Base-by-base conservation (phyloP, 2,113 vertebrate species). In the Fulmarus glacialis region DNA sequence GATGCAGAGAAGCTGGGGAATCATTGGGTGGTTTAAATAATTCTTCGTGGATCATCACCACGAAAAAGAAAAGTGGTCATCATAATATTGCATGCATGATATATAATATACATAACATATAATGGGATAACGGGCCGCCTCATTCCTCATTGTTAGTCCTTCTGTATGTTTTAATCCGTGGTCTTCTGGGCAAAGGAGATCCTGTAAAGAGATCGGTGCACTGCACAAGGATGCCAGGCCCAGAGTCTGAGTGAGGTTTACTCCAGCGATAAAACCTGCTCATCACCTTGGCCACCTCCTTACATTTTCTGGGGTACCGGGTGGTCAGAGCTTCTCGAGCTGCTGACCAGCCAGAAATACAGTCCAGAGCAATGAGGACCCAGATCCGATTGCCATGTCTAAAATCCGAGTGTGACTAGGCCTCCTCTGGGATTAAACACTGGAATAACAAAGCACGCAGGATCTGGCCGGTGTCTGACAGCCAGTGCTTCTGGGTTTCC, bases 401-500 rank as follows among this genome's bases (percentile, higher is more conserved):
- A 67, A 91, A 95, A 89, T 67, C 50, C 36, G 83, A 75, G 36
- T 73, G 62, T 86, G 62, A 48, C 11, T 87, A 87, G 78, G 91
- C 60, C 36, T 82, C 87, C 30, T 64, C n/a, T 91, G 71, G 32
- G 45, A 77, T 86, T 62, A 73, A 90, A 42, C n/a, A 8, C 18
- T 27, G 27, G 68, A 95, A 83, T 73, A 93, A 58, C 55, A 75
- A 71, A 93, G 88, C 63, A 38, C 3, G 4, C 43, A 56, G 66
- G 62, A 66, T 87, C 82, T 92, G 90, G 71, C 66, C 4, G 18
- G 45, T 63, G 63, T 77, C 71, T 95, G 89, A 90, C 83, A 92
- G 63, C 42, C 82, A 62, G 67, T 20, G 77, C 91, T 96, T 62
- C 93, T 94, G 75, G 38, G 42, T 59, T 93, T 93, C 90, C 75